phyloP scores from a whole-genome alignment of 1,140 invertebrate species.

The Matsumurasca onukii region DNA sequence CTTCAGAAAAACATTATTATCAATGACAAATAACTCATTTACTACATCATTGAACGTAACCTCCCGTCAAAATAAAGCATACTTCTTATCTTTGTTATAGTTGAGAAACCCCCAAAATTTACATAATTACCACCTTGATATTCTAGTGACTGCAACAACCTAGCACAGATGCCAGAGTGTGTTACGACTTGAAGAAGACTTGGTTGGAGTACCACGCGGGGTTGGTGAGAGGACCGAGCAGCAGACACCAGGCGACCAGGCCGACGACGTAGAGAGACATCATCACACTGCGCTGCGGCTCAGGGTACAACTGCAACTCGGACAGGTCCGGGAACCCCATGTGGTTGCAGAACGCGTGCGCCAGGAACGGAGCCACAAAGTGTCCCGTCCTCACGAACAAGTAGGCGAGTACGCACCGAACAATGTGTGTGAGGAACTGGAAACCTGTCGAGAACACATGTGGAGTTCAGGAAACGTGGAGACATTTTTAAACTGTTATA shows the following conservation, averaged over 20 bases:
- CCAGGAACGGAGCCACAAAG: conserved; percentile 82
- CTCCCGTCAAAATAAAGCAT: no score
- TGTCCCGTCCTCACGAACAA: conserved; percentile 85
- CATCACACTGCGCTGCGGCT: conserved; percentile 60
- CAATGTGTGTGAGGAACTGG: conserved; percentile 86
- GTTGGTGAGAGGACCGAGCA: conserved; percentile 76
- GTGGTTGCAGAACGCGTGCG: conserved; percentile 93
- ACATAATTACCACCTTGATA: no score
- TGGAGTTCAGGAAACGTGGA: no score
- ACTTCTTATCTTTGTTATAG: no score
- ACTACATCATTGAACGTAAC: no score
- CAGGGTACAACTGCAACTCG: conserved; percentile 69
- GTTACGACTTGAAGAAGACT: conserved; percentile 50
- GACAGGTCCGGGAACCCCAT: conserved; percentile 92
- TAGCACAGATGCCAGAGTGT: no score
- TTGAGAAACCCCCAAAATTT: no score
- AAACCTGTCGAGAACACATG: conserved; percentile 61
- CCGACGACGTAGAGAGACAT: conserved; percentile 74
- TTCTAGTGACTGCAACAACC: no score
- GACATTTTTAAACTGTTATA: no score
- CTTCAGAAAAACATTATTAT: no score
- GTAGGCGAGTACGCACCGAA: conserved; percentile 94
- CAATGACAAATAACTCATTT: no score
- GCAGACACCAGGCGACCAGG: conserved; percentile 71
- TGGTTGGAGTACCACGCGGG: conserved; percentile 75